Evolutionary conservation across 2,888 invertebrate genomes (phyloP).

Genomic region (Chydorus sphaericus): DNA sequence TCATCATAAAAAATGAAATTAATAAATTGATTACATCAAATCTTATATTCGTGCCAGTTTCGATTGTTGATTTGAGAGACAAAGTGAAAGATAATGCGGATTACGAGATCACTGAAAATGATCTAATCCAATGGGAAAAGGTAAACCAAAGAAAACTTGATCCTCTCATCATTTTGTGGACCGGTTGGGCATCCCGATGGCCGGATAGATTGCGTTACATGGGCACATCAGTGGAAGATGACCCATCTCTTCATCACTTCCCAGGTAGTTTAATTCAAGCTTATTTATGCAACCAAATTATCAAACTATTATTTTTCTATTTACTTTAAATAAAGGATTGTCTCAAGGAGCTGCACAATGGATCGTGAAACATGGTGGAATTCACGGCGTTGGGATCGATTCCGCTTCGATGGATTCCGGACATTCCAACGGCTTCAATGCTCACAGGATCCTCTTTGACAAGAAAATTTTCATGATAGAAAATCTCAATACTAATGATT

Average conservation of each 20-base stretch:
- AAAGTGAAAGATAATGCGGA: conserved; percentile 21
- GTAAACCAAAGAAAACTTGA: neutral
- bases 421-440: conserved; percentile 30
- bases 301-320: too few species aligned
- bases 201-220: conserved; percentile 15
- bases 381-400: conserved; percentile 49
- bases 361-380: conserved; percentile 35
- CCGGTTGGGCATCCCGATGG: conserved; percentile 13
- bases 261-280: conserved; percentile 17
- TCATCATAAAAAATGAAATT: neutral
- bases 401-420: conserved; percentile 47
- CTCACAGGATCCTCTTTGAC: conserved; percentile 36
- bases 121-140: conserved; percentile 13
- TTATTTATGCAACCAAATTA: neutral
- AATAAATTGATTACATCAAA: too few species aligned
- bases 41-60: neutral
- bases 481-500: conserved; percentile 34
- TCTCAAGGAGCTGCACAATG: too few species aligned
- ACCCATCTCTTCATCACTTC: conserved; percentile 16
- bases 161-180: conserved; percentile 11
- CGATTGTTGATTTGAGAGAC: conserved; percentile 22
- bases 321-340: too few species aligned
- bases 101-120: conserved; percentile 16
- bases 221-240: conserved; percentile 16
- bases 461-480: conserved; percentile 40